A percentile compares a stretch with the other conserved stretches of the same genome.
Evolutionary conservation across 2,888 invertebrate genomes (phyloP).

Genomic region (Galerucella pusilla): DNA sequence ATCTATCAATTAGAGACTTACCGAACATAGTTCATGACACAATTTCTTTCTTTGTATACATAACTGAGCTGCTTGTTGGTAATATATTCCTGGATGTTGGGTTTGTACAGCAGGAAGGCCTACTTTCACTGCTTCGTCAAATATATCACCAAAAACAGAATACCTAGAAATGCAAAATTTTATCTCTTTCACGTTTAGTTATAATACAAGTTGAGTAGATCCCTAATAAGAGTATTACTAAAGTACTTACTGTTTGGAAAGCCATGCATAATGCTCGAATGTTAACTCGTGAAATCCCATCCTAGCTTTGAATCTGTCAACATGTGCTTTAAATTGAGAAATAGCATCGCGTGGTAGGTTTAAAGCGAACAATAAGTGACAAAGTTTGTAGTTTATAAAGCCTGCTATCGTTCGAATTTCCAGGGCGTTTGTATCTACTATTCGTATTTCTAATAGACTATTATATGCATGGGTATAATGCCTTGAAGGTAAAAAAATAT

Average conservation of each 20-base stretch:
- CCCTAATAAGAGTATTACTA: too few species aligned
- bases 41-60: constrained; percentile 81
- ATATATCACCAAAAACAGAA: constrained; percentile 91
- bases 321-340: constrained; percentile 90
- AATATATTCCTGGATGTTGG: constrained; percentile 97
- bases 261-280: constrained; percentile 97
- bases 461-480: constrained; percentile 91
- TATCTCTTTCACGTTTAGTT: neutral
- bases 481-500: constrained; percentile 61
- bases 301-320: constrained; percentile 86
- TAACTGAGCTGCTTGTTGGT: constrained; percentile 93
- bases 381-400: constrained; percentile 95
- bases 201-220: neutral
- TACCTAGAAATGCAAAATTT: constrained; percentile 63
- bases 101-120: constrained; percentile 94
- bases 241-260: constrained; percentile 85
- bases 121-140: constrained; percentile 93
- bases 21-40: constrained; percentile 79
- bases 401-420: constrained; percentile 96
- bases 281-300: constrained; percentile 85
- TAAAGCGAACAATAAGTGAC: constrained; percentile 87
- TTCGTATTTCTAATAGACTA: constrained; percentile 87
- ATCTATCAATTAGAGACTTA: constrained; percentile 52
- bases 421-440: constrained; percentile 89
- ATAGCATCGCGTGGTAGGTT: constrained; percentile 95